Base-by-base conservation (phyloP, 2,888 invertebrate genomes). In the Drosophila hamatofila region DNA sequence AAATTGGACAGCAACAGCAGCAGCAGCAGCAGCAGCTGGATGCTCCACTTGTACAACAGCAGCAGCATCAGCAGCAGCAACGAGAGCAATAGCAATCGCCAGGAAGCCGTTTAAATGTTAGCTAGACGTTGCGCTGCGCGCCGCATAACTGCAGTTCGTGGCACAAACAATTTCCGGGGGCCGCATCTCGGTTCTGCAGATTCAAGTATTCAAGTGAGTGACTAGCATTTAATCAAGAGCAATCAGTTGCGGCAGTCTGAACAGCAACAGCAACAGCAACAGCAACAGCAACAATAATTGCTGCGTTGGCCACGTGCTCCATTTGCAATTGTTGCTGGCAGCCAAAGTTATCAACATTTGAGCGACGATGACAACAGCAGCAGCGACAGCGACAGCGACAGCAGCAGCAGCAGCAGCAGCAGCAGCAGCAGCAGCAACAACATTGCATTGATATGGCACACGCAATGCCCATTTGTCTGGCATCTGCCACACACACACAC, bases 211-310 rank as follows among this genome's bases (percentile, higher is more conserved):
- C 77, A 73, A 83, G 85, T 85, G 85, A 83, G 83, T 83, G 83
- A 83, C 83, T 84, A 84, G 84, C 84, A 81, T 83, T 84, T 81
- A 83, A 83, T 83, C 83, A 83, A 83, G 79, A 83, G 82, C 83
- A 83, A 83, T 83, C 83, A 83, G 85, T 83, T 82, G 74, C 68
- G 69, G 78, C 70, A 62, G 55, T 65, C 42, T 37, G 80, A 71
- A 18, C 78, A 44, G 16, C 73, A 75, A 14, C 65, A 65, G 55
- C 66, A 35, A 11, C 30, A 30, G 30, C 30, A 30, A 3, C 30
- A 30, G 30, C 30, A 7, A 27, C 27, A 30, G 30, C 80, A 71
- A 44, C 82, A 72, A 77, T 70, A 80, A 81, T 81, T 81, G 81
- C 80, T 70, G 41, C 30, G 52, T 65, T 81, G 81, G 80, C 81